phyloP scores from a whole-genome alignment of 2,113 vertebrate genomes.

The Electrona antarctica region DNA sequence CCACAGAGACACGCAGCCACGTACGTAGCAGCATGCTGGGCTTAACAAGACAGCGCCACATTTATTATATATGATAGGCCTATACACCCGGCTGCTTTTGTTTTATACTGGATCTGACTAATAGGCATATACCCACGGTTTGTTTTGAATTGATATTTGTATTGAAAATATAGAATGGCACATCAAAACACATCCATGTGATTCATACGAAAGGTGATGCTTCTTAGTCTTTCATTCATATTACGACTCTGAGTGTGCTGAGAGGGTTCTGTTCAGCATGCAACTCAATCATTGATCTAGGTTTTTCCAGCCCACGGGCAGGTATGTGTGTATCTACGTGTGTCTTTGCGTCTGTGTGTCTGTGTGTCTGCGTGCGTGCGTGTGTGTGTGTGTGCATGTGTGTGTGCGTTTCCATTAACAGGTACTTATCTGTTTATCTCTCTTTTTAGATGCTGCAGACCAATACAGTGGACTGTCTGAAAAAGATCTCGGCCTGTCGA shows the following conservation, averaged over 20 bases:
- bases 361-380: constrained; percentile 41
- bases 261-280: constrained; percentile 48
- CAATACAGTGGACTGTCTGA: constrained; percentile 76
- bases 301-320: constrained; percentile 55
- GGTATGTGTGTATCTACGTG: constrained; percentile 46
- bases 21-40: constrained; percentile 73
- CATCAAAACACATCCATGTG: constrained; percentile 36
- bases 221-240: constrained; percentile 29
- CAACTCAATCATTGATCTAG: constrained; percentile 54
- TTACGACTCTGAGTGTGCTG: constrained; percentile 48
- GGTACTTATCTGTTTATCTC: constrained; percentile 81
- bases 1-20: constrained; percentile 70
- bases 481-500: constrained; percentile 78
- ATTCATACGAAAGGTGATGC: constrained; percentile 14
- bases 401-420: constrained; percentile 75
- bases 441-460: constrained; percentile 75
- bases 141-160: constrained; percentile 67
- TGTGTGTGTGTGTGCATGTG: constrained; percentile 19
- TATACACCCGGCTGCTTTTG: constrained; percentile 75
- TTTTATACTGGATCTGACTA: constrained; percentile 71
- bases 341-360: constrained; percentile 8
- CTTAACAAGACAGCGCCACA: constrained; percentile 78
- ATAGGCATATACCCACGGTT: constrained; percentile 69
- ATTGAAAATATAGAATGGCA: too few relatives aligned
- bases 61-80: constrained; percentile 81